A percentile compares a stretch with the other conserved stretches of the same genome.
phyloP scores from a whole-genome alignment of 23 tunicate species.

The Aplidium turbinatum region DNA sequence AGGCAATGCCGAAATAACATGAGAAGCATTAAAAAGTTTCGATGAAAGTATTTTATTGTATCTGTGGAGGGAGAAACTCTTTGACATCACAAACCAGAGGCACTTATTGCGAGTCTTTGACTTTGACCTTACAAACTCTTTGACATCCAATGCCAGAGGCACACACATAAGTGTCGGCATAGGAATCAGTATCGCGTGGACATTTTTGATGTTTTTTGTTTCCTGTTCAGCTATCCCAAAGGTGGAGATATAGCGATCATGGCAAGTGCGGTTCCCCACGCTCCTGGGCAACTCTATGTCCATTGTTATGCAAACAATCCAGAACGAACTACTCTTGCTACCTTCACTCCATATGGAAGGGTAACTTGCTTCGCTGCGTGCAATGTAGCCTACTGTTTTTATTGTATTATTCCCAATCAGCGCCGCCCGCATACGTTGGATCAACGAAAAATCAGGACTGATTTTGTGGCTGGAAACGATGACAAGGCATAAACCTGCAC shows the following conservation, averaged over 20 bases:
- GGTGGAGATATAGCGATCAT: constrained; percentile 62
- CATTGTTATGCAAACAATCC: constrained; percentile 73
- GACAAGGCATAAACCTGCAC: too few relatives aligned
- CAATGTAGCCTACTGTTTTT: not conserved
- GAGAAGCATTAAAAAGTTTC: too few relatives aligned
- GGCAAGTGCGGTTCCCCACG: constrained; percentile 77
- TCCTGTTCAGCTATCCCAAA: constrained; percentile 76
- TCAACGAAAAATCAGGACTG: too few relatives aligned
- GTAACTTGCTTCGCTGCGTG: constrained; percentile 17
- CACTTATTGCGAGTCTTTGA: too few relatives aligned
- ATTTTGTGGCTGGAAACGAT: too few relatives aligned
- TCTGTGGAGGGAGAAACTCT: too few relatives aligned
- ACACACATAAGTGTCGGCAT: not conserved
- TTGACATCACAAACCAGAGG: too few relatives aligned
- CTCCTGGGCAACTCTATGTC: constrained; percentile 78
- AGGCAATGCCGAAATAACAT: too few relatives aligned
- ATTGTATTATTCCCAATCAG: not conserved
- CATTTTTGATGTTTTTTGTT: not conserved
- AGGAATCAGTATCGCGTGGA: not conserved
- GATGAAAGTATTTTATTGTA: too few relatives aligned
- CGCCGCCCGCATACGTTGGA: too few relatives aligned
- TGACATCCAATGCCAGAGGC: too few relatives aligned
- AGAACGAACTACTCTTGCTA: constrained; percentile 50
- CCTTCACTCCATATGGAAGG: constrained; percentile 90
- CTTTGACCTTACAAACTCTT: too few relatives aligned